These are phyloP conservation scores for Zoanthus sansibaricus DNA, from an alignment of 92 coral and sea anemone genomes.

Conservation along the genomic window DNA sequence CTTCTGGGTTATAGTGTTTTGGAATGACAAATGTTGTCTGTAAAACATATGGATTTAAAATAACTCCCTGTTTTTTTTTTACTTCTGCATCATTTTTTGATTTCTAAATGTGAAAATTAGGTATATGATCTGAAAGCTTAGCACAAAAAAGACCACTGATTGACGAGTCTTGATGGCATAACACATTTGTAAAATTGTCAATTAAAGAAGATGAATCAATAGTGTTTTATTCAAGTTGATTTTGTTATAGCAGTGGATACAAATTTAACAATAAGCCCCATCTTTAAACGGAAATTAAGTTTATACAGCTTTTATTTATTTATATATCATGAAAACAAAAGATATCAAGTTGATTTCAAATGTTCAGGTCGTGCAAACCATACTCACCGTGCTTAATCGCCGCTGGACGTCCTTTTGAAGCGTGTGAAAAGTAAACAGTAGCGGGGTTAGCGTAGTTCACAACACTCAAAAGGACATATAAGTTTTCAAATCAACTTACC, in stretches of 20 bases:
- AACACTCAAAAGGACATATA: too few relatives aligned
- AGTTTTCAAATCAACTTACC: too few relatives aligned
- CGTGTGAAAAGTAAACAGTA: too few relatives aligned
- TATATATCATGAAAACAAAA: too few relatives aligned
- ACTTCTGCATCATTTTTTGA: neutral
- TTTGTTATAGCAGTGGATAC: constrained; percentile 33
- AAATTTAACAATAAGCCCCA: constrained; percentile 3
- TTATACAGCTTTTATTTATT: too few relatives aligned
- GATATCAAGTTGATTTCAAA: too few relatives aligned
- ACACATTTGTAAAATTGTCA: constrained; percentile 29
- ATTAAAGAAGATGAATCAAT: constrained; percentile 20
- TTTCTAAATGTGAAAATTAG: constrained; percentile 34
- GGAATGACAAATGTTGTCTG: neutral
- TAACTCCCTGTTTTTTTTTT: neutral
- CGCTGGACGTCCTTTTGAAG: too few relatives aligned
- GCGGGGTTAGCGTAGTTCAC: too few relatives aligned
- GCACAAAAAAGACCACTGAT: constrained; percentile 13
- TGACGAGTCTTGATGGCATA: neutral
- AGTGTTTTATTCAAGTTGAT: constrained; percentile 12
- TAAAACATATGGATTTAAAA: neutral
- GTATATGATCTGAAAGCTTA: constrained; percentile 35
- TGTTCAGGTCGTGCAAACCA: too few relatives aligned
- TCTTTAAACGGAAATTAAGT: constrained; percentile 40
- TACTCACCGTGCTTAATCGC: too few relatives aligned
- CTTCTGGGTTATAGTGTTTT: neutral